Evolutionary conservation across 92 coral and sea anemone species (phyloP), one percentile per base, ranked within the genome.

Genomic region (Micromussa lordhowensis): DNA sequence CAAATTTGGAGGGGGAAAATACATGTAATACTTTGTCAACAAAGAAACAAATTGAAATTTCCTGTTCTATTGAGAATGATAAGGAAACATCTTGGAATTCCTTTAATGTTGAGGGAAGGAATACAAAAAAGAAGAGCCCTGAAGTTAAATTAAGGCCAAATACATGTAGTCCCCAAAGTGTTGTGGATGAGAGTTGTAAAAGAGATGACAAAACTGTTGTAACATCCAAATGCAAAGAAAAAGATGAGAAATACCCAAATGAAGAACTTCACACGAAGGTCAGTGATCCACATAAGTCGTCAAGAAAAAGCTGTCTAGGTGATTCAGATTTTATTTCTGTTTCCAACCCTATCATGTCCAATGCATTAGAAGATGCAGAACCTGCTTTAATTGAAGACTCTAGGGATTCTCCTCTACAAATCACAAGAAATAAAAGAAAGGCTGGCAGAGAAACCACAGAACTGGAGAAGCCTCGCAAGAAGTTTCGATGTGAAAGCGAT

Each of bases 401-500:
- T 9, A 21, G 18, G 21, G 73, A 73, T 35, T 28, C 38, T 17
- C 17, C 54, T 2, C 80, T 77, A 34, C 61, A 68, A 36, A 58
- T 64, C 24, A 14, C 35, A 17, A 35, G 24, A 51, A 36, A 16
- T 30, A 86, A 70, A 61, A 68, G 64, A n/a, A 81, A 78, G 75
- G 73, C 77, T 28, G 75, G n/a, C 17, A 68, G 24, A 79, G 51
- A 49, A 32, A 57, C 76, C 53, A n/a, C 35, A 0, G 75, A 59
- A 59, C 4, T 61, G 57, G 77, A 77, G 77, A 78, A 86, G 38
- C 83, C 76, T 17, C 24, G 4, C 68, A 86, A 86, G 77, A 86
- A 63, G 29, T 51, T 78, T 4, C 78, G 77, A 24, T 31, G 31
- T 76, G 89, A 86, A 77, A 78, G 66, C 64, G 77, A 77, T 30